These are phyloP conservation scores for Cheilosia vernalis DNA, from an alignment of 2,888 invertebrate species.

Conservation along the genomic window DNA sequence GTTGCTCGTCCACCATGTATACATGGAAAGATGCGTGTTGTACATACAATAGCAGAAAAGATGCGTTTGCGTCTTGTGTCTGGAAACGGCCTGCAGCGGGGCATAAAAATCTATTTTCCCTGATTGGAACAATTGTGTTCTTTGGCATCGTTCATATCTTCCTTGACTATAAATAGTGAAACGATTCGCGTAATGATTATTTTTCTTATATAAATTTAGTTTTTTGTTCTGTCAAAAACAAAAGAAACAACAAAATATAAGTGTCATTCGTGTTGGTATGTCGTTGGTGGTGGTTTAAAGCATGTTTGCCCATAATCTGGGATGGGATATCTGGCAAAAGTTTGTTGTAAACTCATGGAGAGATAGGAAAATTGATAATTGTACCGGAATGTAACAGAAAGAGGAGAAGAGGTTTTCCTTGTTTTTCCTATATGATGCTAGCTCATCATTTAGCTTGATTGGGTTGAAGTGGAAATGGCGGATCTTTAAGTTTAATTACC, in stretches of 20 bases:
- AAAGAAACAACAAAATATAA: neutral
- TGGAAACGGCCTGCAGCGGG: neutral
- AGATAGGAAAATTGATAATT: conserved; percentile 65
- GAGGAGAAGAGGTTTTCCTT: conserved; percentile 27
- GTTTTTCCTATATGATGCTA: conserved; percentile 41
- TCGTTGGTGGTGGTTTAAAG: conserved; percentile 54
- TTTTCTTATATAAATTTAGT: conserved; percentile 22
- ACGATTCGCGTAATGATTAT: conserved; percentile 59
- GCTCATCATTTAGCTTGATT: conserved; percentile 42
- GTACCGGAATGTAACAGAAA: conserved; percentile 32
- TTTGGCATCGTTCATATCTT: conserved; percentile 70
- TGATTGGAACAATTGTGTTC: conserved; percentile 71
- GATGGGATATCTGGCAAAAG: conserved; percentile 31
- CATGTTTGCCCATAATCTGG: conserved; percentile 59
- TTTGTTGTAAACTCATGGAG: conserved; percentile 36
- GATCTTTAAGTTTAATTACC: conserved; percentile 45
- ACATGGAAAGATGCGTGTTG: conserved; percentile 46
- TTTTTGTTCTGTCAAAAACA: neutral
- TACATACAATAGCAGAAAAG: conserved; percentile 34
- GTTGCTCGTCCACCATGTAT: conserved; percentile 28
- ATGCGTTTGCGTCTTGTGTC: conserved; percentile 45
- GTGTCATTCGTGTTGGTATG: conserved; percentile 70
- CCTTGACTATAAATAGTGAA: conserved; percentile 65
- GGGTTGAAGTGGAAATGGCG: conserved; percentile 33
- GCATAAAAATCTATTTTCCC: conserved; percentile 38